Conservation (phyloP, 2,797 vertebrate species). For the Darevskia mixta region DNA sequence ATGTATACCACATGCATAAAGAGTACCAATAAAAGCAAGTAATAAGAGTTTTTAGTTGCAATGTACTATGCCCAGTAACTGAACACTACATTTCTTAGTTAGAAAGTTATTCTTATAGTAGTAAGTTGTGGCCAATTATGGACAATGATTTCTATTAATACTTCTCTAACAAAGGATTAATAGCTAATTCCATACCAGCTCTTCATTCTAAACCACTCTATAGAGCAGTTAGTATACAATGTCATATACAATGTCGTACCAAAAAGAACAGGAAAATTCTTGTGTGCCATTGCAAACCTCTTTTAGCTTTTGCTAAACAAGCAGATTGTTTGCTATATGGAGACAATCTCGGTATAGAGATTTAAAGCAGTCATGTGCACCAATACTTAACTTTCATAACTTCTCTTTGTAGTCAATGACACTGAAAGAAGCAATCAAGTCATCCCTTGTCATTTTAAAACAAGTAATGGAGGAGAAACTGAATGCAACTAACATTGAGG, state of each 20-base stretch:
- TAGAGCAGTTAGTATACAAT: not conserved
- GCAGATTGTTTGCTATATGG: not conserved
- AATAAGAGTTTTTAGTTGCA: not conserved
- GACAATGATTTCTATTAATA: not conserved
- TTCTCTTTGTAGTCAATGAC: constrained; percentile 91
- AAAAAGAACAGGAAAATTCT: not conserved
- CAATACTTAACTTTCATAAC: not conserved
- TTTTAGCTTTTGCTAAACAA: not conserved
- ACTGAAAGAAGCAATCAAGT: constrained; percentile 98
- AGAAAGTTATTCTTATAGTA: not conserved
- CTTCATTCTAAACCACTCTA: not conserved
- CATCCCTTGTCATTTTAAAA: constrained; percentile 96
- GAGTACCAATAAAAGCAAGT: not conserved
- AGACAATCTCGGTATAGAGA: not conserved
- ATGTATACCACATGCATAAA: no score
- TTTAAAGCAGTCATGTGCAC: not conserved
- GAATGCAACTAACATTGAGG: constrained; percentile 99
- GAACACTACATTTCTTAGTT: not conserved
- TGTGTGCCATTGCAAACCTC: not conserved
- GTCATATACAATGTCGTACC: not conserved
- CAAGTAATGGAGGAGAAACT: constrained; percentile 99
- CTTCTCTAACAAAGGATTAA: not conserved
- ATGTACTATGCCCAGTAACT: not conserved
- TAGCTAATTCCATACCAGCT: not conserved
- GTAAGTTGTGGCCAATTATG: not conserved